phyloP scores from a whole-genome alignment of 1,140 invertebrate genomes.

The Drosophila teissieri region DNA sequence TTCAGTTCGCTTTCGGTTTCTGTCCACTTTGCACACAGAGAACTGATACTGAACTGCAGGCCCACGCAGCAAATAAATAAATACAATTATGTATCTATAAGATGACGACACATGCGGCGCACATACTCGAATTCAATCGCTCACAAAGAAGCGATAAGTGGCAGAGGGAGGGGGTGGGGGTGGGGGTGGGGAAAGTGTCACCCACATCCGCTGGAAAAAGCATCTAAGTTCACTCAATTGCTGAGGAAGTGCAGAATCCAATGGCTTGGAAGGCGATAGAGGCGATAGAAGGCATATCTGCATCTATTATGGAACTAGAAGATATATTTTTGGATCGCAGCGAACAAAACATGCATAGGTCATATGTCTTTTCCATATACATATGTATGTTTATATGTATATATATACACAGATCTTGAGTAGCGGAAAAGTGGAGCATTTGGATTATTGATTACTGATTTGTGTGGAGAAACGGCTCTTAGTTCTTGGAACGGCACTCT shows the following conservation, averaged over 20 bases:
- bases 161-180: neutral
- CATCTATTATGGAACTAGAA: neutral
- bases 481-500: conserved; percentile 18
- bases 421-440: conserved; percentile 4
- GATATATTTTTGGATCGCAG: neutral
- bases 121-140: neutral
- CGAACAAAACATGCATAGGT: neutral
- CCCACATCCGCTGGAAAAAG: conserved; percentile 26
- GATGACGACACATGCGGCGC: conserved; percentile 43
- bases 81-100: conserved; percentile 45
- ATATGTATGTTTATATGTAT: neutral
- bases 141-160: conserved; percentile 9
- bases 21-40: conserved; percentile 40
- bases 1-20: neutral
- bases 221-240: conserved; percentile 23
- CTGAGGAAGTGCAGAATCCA: conserved; percentile 40
- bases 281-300: conserved; percentile 10
- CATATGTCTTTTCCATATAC: conserved; percentile 1
- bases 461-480: conserved; percentile 5
- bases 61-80: conserved; percentile 46
- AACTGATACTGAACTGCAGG: conserved; percentile 23
- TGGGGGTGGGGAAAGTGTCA: conserved; percentile 18
- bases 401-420: neutral
- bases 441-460: conserved; percentile 21
- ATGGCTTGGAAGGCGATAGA: conserved; percentile 14